Percentiles rank a stretch among this genome's conserved stretches.
Evolutionary conservation across 2,113 vertebrate genomes (phyloP).

Genomic region (Meleagris gallopavo): DNA sequence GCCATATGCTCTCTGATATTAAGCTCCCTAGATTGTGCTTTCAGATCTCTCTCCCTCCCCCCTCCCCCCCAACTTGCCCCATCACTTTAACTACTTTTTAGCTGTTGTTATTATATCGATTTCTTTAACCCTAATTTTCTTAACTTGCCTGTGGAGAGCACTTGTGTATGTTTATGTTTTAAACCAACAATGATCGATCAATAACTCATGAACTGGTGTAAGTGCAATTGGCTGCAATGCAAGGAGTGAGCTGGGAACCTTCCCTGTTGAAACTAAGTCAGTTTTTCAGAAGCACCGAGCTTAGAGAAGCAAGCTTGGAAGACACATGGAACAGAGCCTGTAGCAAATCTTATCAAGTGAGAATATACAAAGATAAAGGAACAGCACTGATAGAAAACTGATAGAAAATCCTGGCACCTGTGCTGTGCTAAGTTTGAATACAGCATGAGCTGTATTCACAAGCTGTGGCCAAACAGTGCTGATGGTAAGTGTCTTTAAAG

Average conservation of each 20-base stretch:
- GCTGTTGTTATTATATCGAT: not conserved
- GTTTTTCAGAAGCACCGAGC: not conserved
- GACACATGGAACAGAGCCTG: not conserved
- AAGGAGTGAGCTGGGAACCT: not conserved
- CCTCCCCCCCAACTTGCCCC: not conserved
- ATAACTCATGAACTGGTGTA: not conserved
- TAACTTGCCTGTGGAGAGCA: not conserved
- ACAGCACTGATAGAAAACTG: not conserved
- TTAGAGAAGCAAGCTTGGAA: conserved; percentile 8
- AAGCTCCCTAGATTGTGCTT: conserved; percentile 45
- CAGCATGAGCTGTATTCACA: conserved; percentile 4
- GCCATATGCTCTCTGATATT: conserved; percentile 50
- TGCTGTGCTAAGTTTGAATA: not conserved
- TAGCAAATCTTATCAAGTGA: not conserved
- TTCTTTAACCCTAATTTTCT: not conserved
- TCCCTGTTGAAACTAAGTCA: not conserved
- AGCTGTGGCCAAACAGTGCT: conserved; percentile 36
- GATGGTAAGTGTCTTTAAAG: conserved; percentile 52
- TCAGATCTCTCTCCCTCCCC: not conserved
- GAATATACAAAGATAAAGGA: not conserved
- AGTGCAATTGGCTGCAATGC: not conserved
- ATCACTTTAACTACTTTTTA: conserved; percentile 21
- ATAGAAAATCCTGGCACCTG: not conserved
- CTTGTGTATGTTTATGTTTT: not conserved
- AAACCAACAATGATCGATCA: not conserved